Conservation (phyloP, 2,797 vertebrate genomes). For the Crenuchus spilurus region DNA sequence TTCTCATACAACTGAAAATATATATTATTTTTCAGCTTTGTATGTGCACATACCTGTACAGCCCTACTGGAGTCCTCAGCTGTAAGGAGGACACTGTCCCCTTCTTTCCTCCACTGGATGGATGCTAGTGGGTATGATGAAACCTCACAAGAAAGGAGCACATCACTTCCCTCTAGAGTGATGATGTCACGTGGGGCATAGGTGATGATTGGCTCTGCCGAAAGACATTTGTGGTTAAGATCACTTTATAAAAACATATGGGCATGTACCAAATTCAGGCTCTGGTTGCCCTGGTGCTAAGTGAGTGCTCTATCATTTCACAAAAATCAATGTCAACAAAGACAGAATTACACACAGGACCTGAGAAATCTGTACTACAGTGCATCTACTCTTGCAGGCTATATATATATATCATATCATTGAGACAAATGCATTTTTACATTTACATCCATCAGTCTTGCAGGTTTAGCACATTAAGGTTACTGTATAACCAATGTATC, state of each 20-base stretch:
- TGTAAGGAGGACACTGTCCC: conserved; percentile 54
- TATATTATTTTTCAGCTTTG: not conserved
- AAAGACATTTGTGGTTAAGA: conserved; percentile 22
- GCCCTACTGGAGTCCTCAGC: conserved; percentile 59
- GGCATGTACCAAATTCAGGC: conserved; percentile 21
- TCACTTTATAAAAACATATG: conserved; percentile 27
- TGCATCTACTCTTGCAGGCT: conserved; percentile 21
- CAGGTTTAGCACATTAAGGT: not conserved
- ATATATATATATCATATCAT: conserved; percentile 31
- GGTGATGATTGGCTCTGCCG: conserved; percentile 63
- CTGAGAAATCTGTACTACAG: conserved; percentile 25
- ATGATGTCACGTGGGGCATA: conserved; percentile 54
- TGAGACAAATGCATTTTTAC: conserved; percentile 22
- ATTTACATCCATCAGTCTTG: not conserved
- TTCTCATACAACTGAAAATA: not conserved
- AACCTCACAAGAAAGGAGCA: conserved; percentile 67
- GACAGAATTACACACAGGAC: conserved; percentile 17
- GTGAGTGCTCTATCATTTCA: conserved; percentile 37
- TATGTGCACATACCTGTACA: conserved; percentile 58
- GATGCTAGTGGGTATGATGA: conserved; percentile 64
- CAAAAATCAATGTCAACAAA: conserved; percentile 41
- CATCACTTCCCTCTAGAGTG: conserved; percentile 60
- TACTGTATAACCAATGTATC: not conserved
- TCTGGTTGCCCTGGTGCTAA: conserved; percentile 25
- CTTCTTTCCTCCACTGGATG: conserved; percentile 67